phyloP scores from a whole-genome alignment of 2,797 vertebrate species.

The Falco biarmicus region DNA sequence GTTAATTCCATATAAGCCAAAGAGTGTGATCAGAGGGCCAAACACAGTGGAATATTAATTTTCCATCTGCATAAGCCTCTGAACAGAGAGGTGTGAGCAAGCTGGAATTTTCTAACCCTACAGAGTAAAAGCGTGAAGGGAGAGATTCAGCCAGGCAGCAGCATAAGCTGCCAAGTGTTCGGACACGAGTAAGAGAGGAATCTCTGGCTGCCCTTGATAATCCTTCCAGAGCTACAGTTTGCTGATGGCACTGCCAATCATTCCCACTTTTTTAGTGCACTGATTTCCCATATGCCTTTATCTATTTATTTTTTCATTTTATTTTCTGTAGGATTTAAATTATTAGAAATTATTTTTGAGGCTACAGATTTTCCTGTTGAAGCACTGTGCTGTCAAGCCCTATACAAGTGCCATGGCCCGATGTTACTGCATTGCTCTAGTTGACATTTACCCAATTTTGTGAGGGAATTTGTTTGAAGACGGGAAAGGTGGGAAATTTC shows the following conservation, averaged over 20 bases:
- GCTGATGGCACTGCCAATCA: background rate
- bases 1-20: background rate
- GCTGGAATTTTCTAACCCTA: background rate
- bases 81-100: background rate
- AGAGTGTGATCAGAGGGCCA: background rate
- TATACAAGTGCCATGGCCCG: background rate
- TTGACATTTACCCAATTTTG: background rate
- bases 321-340: background rate
- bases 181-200: background rate
- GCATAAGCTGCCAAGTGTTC: background rate
- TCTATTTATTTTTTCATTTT: background rate
- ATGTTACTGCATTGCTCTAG: background rate
- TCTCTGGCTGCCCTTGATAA: background rate
- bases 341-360: background rate
- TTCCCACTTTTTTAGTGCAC: background rate
- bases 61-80: background rate
- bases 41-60: background rate
- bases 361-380: background rate
- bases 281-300: background rate
- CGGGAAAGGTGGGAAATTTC: background rate
- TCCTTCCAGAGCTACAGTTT: background rate
- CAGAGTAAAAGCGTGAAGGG: background rate
- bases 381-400: accelerated
- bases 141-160: background rate
- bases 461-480: background rate